Evolutionary conservation across 53 echinoderm and acorn worm genomes (phyloP), one percentile per base, ranked within the genome.

Genomic region (Pentamera pediparva): DNA sequence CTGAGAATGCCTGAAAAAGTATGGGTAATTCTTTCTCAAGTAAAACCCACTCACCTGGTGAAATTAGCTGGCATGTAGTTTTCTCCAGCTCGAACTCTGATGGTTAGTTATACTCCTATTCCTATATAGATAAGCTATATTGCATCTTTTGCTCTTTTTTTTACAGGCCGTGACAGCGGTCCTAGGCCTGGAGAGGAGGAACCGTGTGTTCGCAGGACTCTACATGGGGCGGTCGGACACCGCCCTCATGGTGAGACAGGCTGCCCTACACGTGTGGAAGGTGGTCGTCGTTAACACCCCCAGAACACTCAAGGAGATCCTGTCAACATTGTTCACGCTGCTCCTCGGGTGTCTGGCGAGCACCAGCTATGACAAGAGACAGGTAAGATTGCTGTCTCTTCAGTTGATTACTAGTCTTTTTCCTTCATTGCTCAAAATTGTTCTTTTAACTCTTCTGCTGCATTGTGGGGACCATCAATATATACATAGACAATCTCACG

Each of bases 221-320:
- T 98, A 98, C 86, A 98, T 98, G 98, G 98, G 98, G 9, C 85
- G 98, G 35, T 98, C 98, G 0, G 98, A 98, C 61, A 98, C 98
- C 1, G 91, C 98, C 31, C 70, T 98, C 54, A 85, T 92, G 91
- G 98, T 98, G 9, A 77, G 98, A 5, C 98, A 98, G 39, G 91
- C 98, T 51, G 98, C 98, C 5, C 86, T 98, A 6, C 98, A 98
- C 18, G 98, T 98, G 19, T 98, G 98, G 98, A 98, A 98, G 85
- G 89, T 98, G 63, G 98, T 98, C 6, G 98, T 98, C 15, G 88
- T 92, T 33, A 98, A 98, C 74, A 98, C 98, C 2, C 91, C 98
- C 17, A 76, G 88, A n/a, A 92, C 98, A 10, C 75, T 98, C 32
- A 85, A 88, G 26, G 91, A 98, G 81, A 92, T 98, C 70, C 76